Evolutionary conservation across 2,113 vertebrate species (phyloP), one percentile per base, ranked within the genome.

Genomic region (Microtus oregoni): DNA sequence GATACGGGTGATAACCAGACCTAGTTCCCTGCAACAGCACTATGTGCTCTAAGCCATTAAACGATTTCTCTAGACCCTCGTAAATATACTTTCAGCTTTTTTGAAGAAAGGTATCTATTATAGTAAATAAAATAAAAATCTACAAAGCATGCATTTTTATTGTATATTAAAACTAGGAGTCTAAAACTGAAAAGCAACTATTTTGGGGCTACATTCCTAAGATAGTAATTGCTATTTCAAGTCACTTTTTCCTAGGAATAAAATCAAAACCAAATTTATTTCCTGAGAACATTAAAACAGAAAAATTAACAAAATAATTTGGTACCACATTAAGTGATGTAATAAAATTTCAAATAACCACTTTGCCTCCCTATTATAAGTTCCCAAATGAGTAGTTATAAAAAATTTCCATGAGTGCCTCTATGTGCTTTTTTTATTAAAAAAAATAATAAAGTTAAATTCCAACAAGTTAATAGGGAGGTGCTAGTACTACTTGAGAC

Each of bases 161-260:
- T 88, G 17, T 55, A 89, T 30, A 92, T 12, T 90, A 88, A 55
- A 12, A 86, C 47, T 79, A 86, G 32, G 78, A 83, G 83, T 94
- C 58, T 86, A 26, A 94, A n/a, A 96, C 19, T 58, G 38, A 96
- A 95, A 96, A 93, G 14, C 76, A 92, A 82, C 55, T 94, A 73
- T 70, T 96, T 89, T 91, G 70, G 75, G 38, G 19, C 88, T 24
- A 50, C 24, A 88, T 97, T 96, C 22, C 65, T 96, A 88, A 92
- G 81, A 92, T 20, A 93, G 41, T 88, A 91, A 86, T 32, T 68
- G 8, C 86, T 77, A 28, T 93, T 91, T 90, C 35, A 87, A 95
- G 55, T 96, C 30, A 96, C 19, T 20, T 83, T 38, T 78, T 24
- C 38, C 63, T 86, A 81, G 47, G 50, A 89, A 78, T 30, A 95